phyloP scores from a whole-genome alignment of 2,797 vertebrate genomes.

The Prionace glauca region DNA sequence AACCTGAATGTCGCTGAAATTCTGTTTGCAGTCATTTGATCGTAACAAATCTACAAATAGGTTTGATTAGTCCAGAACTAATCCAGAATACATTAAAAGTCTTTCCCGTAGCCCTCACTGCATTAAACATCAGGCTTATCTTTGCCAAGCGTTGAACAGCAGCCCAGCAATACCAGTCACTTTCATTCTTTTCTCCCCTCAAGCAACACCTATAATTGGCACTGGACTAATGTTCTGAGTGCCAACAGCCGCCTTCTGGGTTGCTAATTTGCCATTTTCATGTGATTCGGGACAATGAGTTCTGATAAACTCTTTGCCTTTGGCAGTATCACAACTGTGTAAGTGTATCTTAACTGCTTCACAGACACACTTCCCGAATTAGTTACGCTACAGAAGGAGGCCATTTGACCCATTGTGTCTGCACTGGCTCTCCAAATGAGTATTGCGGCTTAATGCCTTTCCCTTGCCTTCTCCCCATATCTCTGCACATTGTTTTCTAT shows the following conservation, averaged over 20 bases:
- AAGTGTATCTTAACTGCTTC: neutral
- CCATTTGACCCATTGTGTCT: too few relatives aligned
- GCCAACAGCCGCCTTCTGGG: neutral
- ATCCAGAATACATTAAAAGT: neutral
- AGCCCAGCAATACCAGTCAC: neutral
- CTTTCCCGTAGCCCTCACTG: neutral
- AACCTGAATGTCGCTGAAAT: neutral
- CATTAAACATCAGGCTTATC: neutral
- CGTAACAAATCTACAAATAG: neutral
- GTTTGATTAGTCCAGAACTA: neutral
- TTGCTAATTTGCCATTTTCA: neutral
- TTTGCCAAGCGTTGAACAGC: neutral
- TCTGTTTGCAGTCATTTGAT: neutral
- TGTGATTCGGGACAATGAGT: neutral
- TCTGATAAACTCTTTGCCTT: neutral
- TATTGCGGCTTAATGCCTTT: too few relatives aligned
- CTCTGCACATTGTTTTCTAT: too few relatives aligned
- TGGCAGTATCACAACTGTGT: neutral
- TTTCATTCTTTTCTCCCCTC: neutral
- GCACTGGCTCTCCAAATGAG: too few relatives aligned
- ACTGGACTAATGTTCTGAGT: neutral
- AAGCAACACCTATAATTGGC: neutral
- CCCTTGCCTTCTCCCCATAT: too few relatives aligned
- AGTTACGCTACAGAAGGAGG: too few relatives aligned
- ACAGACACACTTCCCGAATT: neutral